Base-by-base conservation (phyloP, 2,888 invertebrate species). In the Tenodera sinensis region DNA sequence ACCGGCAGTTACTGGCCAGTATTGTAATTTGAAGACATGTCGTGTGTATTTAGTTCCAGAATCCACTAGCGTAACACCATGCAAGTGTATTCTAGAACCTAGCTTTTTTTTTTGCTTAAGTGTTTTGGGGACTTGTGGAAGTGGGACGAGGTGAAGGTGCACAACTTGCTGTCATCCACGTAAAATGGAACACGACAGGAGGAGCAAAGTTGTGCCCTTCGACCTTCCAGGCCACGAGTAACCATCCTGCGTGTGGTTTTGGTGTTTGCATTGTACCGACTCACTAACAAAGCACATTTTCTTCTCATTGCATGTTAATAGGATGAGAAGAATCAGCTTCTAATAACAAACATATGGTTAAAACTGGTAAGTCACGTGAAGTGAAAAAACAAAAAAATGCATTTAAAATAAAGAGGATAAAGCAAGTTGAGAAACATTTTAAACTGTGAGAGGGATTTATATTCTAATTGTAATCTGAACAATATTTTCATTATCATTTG, bases 261-360 rank as follows among this genome's bases (percentile, higher is more conserved):
- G 90, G 90, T 91, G 91, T 91, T 83, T 90, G 91, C 91, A 90
- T 91, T 91, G 90, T 90, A 90, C 89, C 87, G 84, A 84, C 85
- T 90, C 90, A 91, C 90, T 91, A 91, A 91, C 90, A 89, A 89
- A 85, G 90, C 90, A 91, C 92, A 90, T 91, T 92, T 92, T 92
- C 92, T 93, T 96, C 95, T 91, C 96, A 90, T 91, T 91, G 91
- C 91, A 91, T 92, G 91, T 91, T 91, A 91, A 91, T 92, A 98
- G 98, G 98, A 98, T 95, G 98, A 98, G 95, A 98, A 98, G 95
- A 98, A 98, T 95, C 98, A 98, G 95, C 96, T 98, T 94, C 96
- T 98, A 93, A 97, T 98, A 94, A 97, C 98, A 93, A 98, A 98
- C 95, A 97, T 98, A 94, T 98, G 98, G 98, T 96, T 98, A 92